Evolutionary conservation across 2,113 vertebrate species (phyloP).

Genomic region (Halcyon malimbica): DNA sequence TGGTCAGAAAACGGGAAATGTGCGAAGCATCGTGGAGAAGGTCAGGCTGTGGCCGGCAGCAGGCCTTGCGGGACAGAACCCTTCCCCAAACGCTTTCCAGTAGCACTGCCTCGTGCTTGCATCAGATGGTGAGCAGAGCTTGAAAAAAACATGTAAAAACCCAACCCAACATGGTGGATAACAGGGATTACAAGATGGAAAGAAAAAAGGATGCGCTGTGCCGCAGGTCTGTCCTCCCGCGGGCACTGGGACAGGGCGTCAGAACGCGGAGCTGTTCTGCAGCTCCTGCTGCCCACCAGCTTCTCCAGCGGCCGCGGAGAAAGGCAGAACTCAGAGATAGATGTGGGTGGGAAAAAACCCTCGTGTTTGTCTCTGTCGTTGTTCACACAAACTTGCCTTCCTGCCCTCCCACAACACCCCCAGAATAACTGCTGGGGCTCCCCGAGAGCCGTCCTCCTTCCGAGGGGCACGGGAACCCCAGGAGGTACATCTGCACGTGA

Average conservation of each 20-base stretch:
- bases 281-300: neutral
- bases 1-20: neutral
- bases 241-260: accelerated
- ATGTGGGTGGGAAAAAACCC: neutral
- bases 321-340: neutral
- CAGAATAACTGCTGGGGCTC: accelerated
- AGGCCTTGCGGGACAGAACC: neutral
- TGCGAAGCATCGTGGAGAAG: neutral
- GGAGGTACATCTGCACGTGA: accelerated
- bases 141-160: neutral
- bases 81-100: neutral
- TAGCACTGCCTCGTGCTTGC: neutral
- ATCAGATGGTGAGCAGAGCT: neutral
- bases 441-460: accelerated
- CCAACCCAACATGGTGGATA: neutral
- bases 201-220: neutral
- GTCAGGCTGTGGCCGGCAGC: neutral
- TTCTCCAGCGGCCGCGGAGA: neutral
- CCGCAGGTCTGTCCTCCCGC: neutral
- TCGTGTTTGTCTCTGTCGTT: neutral
- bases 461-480: neutral
- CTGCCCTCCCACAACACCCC: neutral
- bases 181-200: neutral
- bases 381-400: neutral
- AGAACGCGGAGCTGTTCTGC: accelerated